Evolutionary conservation across 2,113 vertebrate species (phyloP), one percentile per base, ranked within the genome.

Genomic region (Lophius piscatorius): DNA sequence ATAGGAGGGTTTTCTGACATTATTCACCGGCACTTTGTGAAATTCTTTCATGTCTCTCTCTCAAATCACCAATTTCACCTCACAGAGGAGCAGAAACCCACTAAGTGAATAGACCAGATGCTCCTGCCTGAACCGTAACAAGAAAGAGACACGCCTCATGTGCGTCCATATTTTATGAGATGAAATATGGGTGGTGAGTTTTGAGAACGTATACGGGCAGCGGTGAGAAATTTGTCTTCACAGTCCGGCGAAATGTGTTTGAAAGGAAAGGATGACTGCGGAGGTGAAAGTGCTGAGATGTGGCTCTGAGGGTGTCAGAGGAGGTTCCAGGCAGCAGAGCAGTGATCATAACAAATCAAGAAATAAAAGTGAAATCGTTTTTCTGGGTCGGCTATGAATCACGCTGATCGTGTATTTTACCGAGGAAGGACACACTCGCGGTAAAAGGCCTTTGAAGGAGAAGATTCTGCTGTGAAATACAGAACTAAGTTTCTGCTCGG

Each of bases 1-100:
- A 1, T 13, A 18, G 14, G 26, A 24, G n/a, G 26, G 20, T 2
- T 45, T 20, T 40, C 28, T 16, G 18, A 42, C 51, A 54, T 60
- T 44, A 55, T 45, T 61, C 17, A 13, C 49, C 46, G 24, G 61
- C 40, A 67, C 54, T 62, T 63, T 74, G 66, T 81, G 74, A 81
- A 20, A 10, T 51, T 42, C 52, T 64, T 64, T 64, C 45, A 68
- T 51, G 63, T 52, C 59, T 9, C 22, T 48, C 59, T 62, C 47
- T 28, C 28, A 60, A 68, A 49, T 57, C 45, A 31, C 17, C 21
- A 29, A 36, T 36, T 70, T 45, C 11, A 29, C 42, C 33, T 60
- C 54, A 34, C 58, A 61, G 77, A 56, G 13, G 44, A 58, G 33
- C 47, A 58, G 57, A 48, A 59, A 48, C 29, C 60, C 14, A 0